Base-by-base conservation (phyloP, 30 jellyfish, hydroid and myxozoan species). In the Euphysa ruthae region DNA sequence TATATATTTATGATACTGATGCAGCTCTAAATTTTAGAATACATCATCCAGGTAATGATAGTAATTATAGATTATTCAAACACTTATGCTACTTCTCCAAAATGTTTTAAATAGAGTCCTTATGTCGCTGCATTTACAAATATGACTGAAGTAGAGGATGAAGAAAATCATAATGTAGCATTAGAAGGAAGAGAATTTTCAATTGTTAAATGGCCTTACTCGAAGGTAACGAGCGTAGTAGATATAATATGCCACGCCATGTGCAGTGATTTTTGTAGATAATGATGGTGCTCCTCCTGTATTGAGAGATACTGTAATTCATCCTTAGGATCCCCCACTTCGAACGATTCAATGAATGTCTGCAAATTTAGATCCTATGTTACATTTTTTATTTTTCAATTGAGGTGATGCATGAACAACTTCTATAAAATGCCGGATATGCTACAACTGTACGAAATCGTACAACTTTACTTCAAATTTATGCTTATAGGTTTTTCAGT, bases 271-370 rank as follows among this genome's bases (percentile, higher is more conserved):
- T n/a, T n/a, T n/a, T n/a, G n/a, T n/a, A n/a, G n/a, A n/a, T n/a
- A n/a, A n/a, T n/a, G n/a, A n/a, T n/a, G n/a, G n/a, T n/a, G n/a
- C n/a, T n/a, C n/a, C n/a, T 28, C 35, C 52, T 44, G 93, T 65
- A 92, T 69, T n/a, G 55, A 51, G n/a, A n/a, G n/a, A n/a, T n/a
- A n/a, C n/a, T 50, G 91, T 32, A 16, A 78, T 78, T n/a, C 52
- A 78, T 58, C 93, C 92, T 22, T 30, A 43, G 32, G 70, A 32
- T 56, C 58, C 8, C 27, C 80, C 7, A 49, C 52, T 4, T 28
- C 34, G 22, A 34, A 34, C 60, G 14, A 35, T 26, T 33, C 34
- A 35, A 21, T 20, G 7, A 16, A 56, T 56, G 70, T 56, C 70
- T 43, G 44, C 44, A 35, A 66, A 7, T 82, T 51, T 25, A 35